Base-by-base conservation (phyloP, 2,888 invertebrate species). In the Rhynchonema sp. region DNA sequence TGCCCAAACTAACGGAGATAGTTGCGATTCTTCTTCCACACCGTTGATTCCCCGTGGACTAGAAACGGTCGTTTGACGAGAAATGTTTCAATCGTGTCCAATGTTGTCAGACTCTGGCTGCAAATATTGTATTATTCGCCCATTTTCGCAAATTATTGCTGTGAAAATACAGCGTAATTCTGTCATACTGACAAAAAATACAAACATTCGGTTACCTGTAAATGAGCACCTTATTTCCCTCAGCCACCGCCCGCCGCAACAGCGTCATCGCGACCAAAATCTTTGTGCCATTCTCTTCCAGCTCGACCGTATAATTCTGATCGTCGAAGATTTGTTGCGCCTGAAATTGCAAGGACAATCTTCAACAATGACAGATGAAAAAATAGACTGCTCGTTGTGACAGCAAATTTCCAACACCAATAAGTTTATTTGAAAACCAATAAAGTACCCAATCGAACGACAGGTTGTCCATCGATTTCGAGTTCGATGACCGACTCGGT, bases 11-110 rank as follows among this genome's bases (percentile, higher is more conserved):
- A 79, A 88, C 89, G 82, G 74, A 86, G 91, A 74, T 94, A 94
- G 69, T 84, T 86, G 63, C 81, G 79, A 74, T 89, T 89, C 70
- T 84, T 83, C 61, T 82, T 82, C 92, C 92, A 94, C 63, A 80
- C 79, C 65, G 83, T 82, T 53, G 77, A 59, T 13, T 57, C 53
- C 46, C 64, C 66, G 27, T 27, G 9, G 46, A 64, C 61, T 52
- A 60, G 61, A 61, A 75, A 74, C 17, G 80, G 80, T 46, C 82
- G 22, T 26, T 65, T 75, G 70, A 85, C 84, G 64, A 96, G 79
- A 74, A 89, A 90, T 72, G 88, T 86, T 78, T 98, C 96, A 63
- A 98, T 86, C 62, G 92, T 80, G 79, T 91, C 88, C 65, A 98
- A 77, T 0, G 96, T 96, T 67, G 92, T 84, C 61, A 98, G 79